These are phyloP conservation scores for Archilochus colubris DNA, from an alignment of 2,113 vertebrate species.

Conservation along the genomic window DNA sequence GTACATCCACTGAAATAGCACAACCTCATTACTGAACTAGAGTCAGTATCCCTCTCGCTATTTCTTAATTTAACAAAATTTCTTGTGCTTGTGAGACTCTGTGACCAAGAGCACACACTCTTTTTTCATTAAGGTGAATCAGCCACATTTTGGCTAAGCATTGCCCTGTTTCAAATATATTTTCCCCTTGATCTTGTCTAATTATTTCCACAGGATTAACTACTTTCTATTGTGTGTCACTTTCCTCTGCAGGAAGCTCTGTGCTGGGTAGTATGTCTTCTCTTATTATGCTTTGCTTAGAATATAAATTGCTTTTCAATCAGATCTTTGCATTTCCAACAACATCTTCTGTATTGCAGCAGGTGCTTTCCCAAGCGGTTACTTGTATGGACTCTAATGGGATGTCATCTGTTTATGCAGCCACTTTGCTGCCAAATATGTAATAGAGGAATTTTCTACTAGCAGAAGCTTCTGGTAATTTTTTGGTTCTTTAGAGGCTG, in stretches of 20 bases:
- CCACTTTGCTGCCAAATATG: slow-evolving; percentile 58
- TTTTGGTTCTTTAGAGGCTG: slow-evolving; percentile 47
- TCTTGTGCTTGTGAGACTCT: background rate
- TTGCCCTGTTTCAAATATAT: background rate
- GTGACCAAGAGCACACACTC: background rate
- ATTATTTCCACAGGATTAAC: slow-evolving; percentile 59
- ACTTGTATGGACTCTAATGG: slow-evolving; percentile 64
- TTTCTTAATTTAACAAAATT: background rate
- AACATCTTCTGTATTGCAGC: slow-evolving; percentile 63
- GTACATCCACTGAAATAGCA: background rate
- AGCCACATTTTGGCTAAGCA: background rate
- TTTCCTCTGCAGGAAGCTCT: slow-evolving; percentile 52
- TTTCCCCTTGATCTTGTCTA: slow-evolving; percentile 28
- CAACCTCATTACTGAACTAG: background rate
- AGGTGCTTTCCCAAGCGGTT: slow-evolving; percentile 69
- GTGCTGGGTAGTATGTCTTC: background rate
- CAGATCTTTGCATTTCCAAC: slow-evolving; percentile 67
- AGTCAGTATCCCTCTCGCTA: background rate
- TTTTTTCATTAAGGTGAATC: background rate
- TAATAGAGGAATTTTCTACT: slow-evolving; percentile 61
- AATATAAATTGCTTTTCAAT: slow-evolving; percentile 72
- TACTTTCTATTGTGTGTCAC: slow-evolving; percentile 27
- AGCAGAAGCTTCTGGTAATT: slow-evolving; percentile 58
- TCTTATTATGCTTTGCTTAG: slow-evolving; percentile 55
- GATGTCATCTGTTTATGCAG: slow-evolving; percentile 63